Evolutionary conservation across 2,888 invertebrate species (phyloP).

Genomic region (Boloria euphrosyne): DNA sequence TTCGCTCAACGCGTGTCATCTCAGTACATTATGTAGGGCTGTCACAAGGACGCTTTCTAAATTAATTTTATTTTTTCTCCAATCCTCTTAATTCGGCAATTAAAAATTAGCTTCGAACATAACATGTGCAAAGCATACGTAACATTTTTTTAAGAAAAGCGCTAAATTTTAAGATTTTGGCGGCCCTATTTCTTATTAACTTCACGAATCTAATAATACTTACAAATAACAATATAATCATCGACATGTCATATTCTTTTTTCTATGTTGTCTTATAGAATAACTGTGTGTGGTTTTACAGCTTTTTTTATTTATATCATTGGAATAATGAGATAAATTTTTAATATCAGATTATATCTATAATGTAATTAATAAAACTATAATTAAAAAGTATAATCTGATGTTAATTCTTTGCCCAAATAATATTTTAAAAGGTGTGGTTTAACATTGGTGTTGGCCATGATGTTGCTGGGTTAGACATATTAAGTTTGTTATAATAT

Average conservation of each 20-base stretch:
- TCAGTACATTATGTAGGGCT: slow-evolving; percentile 30
- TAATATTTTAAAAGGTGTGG: background rate
- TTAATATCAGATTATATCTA: too few species aligned
- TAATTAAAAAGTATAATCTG: too few species aligned
- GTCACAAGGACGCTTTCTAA: background rate
- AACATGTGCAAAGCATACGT: too few species aligned
- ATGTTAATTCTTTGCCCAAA: background rate
- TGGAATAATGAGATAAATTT: too few species aligned
- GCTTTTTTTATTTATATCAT: background rate
- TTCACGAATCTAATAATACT: slow-evolving; percentile 43
- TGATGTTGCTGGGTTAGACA: slow-evolving; percentile 1
- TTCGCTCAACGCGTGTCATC: slow-evolving; percentile 53
- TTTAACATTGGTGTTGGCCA: slow-evolving; percentile 20
- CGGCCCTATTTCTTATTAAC: slow-evolving; percentile 19
- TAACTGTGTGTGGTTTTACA: background rate
- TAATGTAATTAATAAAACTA: too few species aligned
- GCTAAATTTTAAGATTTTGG: background rate
- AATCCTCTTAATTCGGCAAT: too few species aligned
- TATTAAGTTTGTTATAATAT: background rate
- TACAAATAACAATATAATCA: slow-evolving; percentile 62
- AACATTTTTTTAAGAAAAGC: background rate
- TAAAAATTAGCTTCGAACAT: too few species aligned
- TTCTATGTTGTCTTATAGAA: slow-evolving; percentile 11
- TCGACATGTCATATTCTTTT: slow-evolving; percentile 66
- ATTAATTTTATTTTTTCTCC: too few species aligned